Base-by-base conservation (phyloP, 2,888 invertebrate genomes). In the Caprella mutica region DNA sequence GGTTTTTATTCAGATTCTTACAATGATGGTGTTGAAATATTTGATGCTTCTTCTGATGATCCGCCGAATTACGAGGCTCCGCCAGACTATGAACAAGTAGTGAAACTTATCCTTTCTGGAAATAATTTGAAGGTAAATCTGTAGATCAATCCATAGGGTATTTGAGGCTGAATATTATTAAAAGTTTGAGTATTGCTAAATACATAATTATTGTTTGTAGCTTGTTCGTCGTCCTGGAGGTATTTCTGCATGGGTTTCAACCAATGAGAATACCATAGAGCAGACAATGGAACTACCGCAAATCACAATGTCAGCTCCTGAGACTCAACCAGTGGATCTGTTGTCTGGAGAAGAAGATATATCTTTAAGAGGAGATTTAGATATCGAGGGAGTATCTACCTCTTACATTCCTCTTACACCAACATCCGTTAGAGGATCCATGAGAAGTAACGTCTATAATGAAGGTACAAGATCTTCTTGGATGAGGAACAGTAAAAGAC, bases 41-140 rank as follows among this genome's bases (percentile, higher is more conserved):
- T 74, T 69, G 71, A 75, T 70, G 77, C 76, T 46, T 69, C 71
- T 2, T 72, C 76, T 39, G 81, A 82, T 59, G 82, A 83, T 33
- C 80, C 80, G 9, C 83, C 84, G 0, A 76, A 76, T 46, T 84
- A 84, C 70, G 84, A 84, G 69, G 79, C 81, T 1, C 84, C 84
- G 0, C 84, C 84, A 0, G 80, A 81, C 61, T 84, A 84, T 68
- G 81, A 81, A 58, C 82, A 83, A 59, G 78, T 82, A n/a, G 77
- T 80, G 27, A 64, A 64, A 27, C 29, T 64, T 19, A 64, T 64
- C 24, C 55, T 64, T 17, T 64, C 64, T 9, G 64, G 64, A 5
- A 58, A 58, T 40, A 64, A 64, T 38, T 54, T 64, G 2, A 64
- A 64, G 64, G 64, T 64, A 23, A 21, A 27, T 12, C n/a, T 35